Percentiles rank a stretch among this genome's conserved stretches.
These are phyloP conservation scores for Galendromus occidentalis DNA, from an alignment of 1,140 invertebrate genomes.

Conservation along the genomic window DNA sequence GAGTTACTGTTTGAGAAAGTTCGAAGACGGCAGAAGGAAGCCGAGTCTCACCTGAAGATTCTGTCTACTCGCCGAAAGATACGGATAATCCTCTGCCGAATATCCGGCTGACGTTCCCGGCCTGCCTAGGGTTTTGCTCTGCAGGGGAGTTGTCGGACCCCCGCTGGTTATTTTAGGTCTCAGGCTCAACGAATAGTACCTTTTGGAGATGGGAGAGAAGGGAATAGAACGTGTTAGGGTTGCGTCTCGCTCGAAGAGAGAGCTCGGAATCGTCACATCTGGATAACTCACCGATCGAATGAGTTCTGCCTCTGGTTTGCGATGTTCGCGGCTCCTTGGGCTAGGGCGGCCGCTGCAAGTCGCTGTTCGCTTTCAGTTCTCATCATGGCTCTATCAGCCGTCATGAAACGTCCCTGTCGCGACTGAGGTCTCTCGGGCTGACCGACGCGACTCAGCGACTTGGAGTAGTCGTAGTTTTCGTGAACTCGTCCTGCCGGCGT, in stretches of 20 bases:
- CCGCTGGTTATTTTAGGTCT: not conserved
- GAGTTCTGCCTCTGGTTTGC: slow-evolving; percentile 8
- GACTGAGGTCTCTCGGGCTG: not conserved
- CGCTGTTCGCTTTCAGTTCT: not conserved
- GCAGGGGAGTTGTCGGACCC: not conserved
- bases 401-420: not conserved
- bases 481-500: not conserved
- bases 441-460: slow-evolving; percentile 8
- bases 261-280: no score
- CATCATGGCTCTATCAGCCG: slow-evolving; percentile 9
- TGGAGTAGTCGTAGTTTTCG: slow-evolving; percentile 10
- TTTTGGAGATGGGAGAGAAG: not conserved
- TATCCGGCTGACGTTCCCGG: slow-evolving; percentile 5
- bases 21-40: no score
- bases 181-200: slow-evolving; percentile 5
- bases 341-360: slow-evolving; percentile 28
- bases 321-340: slow-evolving; percentile 33
- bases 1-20: no score
- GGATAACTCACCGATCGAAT: not conserved
- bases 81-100: not conserved
- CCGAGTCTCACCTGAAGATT: not conserved
- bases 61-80: slow-evolving; percentile 2
- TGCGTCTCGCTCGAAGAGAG: no score
- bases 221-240: not conserved
- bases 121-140: slow-evolving; percentile 1